Conservation (phyloP, 1,140 invertebrate genomes). For the Euwallacea similis region DNA sequence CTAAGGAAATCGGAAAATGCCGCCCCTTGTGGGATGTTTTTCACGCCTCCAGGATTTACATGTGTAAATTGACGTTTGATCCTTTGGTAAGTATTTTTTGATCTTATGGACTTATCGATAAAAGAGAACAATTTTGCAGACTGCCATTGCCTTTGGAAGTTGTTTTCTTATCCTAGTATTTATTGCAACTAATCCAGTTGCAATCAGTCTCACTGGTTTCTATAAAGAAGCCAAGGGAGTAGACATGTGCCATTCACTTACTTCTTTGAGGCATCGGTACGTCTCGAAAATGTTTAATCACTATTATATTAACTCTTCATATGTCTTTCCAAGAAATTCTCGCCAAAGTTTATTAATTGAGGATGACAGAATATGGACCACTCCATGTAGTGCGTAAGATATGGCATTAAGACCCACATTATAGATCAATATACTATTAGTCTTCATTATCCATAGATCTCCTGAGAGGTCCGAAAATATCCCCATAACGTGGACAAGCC, state of each 20-base stretch:
- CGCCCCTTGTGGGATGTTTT: slow-evolving; percentile 72
- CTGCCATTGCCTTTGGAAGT: slow-evolving; percentile 63
- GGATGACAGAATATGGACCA: slow-evolving; percentile 37
- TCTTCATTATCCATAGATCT: not conserved
- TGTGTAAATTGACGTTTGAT: slow-evolving; percentile 73
- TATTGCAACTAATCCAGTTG: slow-evolving; percentile 39
- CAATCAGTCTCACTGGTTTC: slow-evolving; percentile 38
- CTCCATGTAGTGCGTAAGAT: slow-evolving; percentile 40
- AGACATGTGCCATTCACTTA: too few species aligned
- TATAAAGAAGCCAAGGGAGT: slow-evolving; percentile 15
- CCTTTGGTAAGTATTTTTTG: slow-evolving; percentile 59
- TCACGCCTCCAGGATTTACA: slow-evolving; percentile 62
- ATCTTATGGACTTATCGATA: too few species aligned
- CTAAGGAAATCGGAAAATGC: slow-evolving; percentile 67
- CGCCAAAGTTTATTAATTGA: not conserved
- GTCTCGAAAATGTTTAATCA: too few species aligned
- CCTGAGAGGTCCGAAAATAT: not conserved
- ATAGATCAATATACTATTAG: too few species aligned
- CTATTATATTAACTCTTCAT: too few species aligned
- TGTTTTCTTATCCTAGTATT: slow-evolving; percentile 47
- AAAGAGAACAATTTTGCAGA: slow-evolving; percentile 48
- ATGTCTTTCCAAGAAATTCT: not conserved
- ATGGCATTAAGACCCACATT: too few species aligned
- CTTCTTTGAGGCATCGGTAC: too few species aligned
- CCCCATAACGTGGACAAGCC: slow-evolving; percentile 1